Base-by-base conservation (phyloP, 2,113 vertebrate species). In the Misgurnus mizolepis region DNA sequence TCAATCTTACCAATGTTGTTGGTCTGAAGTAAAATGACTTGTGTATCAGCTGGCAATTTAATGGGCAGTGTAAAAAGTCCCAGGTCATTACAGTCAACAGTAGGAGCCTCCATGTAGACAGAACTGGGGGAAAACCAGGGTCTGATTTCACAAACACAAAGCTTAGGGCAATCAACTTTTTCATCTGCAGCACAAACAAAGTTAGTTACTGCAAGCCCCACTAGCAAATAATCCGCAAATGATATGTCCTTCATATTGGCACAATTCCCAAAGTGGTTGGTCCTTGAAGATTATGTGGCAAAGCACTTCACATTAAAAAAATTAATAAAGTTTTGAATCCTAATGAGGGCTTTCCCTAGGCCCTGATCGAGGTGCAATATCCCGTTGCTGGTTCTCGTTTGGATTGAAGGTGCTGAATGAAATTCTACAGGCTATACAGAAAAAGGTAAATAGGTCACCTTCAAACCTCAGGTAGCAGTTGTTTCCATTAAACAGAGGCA, bases 61-160 rank as follows among this genome's bases (percentile, higher is more conserved):
- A 89, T 86, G 67, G 97, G 96, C 80, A 98, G 90, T 80, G 84
- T 85, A 77, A 93, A 92, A 88, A 99, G 94, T 83, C 96, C 96
- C 91, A 96, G 90, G 86, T 99, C 95, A 85, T 98, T 99, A 80
- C 98, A 99, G 89, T 99, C 98, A 87, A 98, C 94, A 56, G 96
- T 99, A 53, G 93, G 93, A 53, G 95, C 96, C 84, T 99, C 98
- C 94, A 96, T 96, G 79, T 99, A 99, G 72, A 93, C 89, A 40
- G 98, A 99, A 87, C 88, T 95, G 39, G 98, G 98, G 2, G 96
- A 97, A 91, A 99, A 99, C 98, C 98, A 99, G 6, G 97, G 96
- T 87, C 96, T 94, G 79, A 95, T 91, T 88, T 99, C 96, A 89
- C 98, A 99, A 39, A 92, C 92, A 83, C 98, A 99, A 77, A 93